Evolutionary conservation across 1,140 invertebrate species (phyloP), one percentile per base, ranked within the genome.

Genomic region (Hyles euphorbiae): DNA sequence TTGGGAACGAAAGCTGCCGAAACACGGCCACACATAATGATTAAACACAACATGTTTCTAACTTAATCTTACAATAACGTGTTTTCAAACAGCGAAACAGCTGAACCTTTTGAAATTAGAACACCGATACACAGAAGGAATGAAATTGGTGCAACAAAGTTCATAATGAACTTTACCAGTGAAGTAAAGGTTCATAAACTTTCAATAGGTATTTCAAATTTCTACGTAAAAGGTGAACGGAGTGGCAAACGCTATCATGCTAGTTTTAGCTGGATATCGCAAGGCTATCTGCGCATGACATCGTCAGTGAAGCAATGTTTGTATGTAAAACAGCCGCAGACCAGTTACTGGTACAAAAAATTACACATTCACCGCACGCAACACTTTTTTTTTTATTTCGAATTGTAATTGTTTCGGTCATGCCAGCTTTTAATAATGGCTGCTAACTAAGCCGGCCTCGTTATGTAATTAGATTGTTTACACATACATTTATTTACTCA

Each of bases 1-100:
- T 74, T 76, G 61, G 48, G 50, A 74, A 74, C 60, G 72, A 78
- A 78, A 78, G 76, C 64, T 65, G 59, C 50, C 61, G 54, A 61
- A 61, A 48, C n/a, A 48, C 47, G 47, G 22, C 47, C 22, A 5
- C n/a, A 48, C 36, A 40, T 40, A 40, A 40, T 40, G 36, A 40
- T 40, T 40, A 40, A 55, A n/a, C 9, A 51, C 47, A 22, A 22
- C 22, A 22, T 1, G 22, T 22, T 22, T 22, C 22, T 22, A 22
- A 22, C 22, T 22, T 1, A 22, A 22, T 22, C 0, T 22, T 22
- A 22, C 22, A 22, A 22, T 22, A 22, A 22, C 22, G 22, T 22
- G 22, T 22, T 22, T 22, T 22, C 22, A 22, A 22, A 22, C 22
- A 22, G 22, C 22, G 22, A 22, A 22, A 22, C 22, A 22, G 22